A percentile compares a stretch with the other conserved stretches of the same genome.
phyloP scores from a whole-genome alignment of 2,797 vertebrate species.

The Pachyuromys duprasi region DNA sequence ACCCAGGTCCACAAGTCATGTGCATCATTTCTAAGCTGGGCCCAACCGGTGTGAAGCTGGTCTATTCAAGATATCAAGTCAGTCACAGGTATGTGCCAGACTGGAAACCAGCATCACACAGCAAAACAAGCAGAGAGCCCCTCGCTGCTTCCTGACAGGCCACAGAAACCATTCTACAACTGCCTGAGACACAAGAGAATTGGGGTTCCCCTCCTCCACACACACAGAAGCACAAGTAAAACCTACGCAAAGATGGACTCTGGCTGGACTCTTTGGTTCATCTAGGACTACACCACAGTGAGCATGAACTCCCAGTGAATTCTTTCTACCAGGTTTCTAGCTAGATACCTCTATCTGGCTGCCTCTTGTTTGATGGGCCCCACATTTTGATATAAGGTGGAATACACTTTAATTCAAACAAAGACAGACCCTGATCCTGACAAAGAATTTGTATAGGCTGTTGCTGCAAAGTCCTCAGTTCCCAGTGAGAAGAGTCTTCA shows the following conservation, averaged over 20 bases:
- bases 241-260: not conserved
- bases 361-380: not conserved
- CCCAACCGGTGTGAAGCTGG: not conserved
- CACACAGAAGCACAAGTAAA: not conserved
- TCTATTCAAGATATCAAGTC: not conserved
- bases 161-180: not conserved
- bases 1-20: constrained; percentile 64
- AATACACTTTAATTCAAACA: not conserved
- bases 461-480: not conserved
- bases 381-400: not conserved
- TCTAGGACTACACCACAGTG: not conserved
- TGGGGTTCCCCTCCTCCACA: not conserved
- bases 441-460: not conserved
- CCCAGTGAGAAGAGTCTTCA: not conserved
- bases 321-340: not conserved
- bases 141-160: not conserved
- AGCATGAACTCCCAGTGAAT: not conserved
- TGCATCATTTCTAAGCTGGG: constrained; percentile 32
- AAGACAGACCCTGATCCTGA: not conserved
- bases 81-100: not conserved
- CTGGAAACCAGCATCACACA: not conserved
- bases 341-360: not conserved
- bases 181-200: not conserved
- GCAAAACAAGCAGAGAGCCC: not conserved
- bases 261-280: not conserved